Evolutionary conservation across 2,113 vertebrate species (phyloP), one percentile per base, ranked within the genome.

Genomic region (Emydura subglobosa): DNA sequence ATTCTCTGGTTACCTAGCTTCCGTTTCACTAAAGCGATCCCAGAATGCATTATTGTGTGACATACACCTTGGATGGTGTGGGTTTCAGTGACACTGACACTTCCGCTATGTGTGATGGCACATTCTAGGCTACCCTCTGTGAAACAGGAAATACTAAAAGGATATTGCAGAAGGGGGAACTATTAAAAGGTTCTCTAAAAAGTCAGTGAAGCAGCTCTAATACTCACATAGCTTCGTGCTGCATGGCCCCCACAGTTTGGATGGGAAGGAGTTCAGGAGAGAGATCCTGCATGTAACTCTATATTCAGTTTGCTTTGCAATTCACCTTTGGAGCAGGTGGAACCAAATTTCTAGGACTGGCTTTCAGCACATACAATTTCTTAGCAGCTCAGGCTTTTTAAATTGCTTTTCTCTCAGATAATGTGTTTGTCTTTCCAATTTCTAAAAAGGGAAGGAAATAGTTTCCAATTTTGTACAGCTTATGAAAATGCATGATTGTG

Each of bases 1-100:
- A 5, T 83, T 55, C 86, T 65, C 14, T 47, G 42, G 34, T 0
- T 0, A 47, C 3, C 34, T 0, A 0, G 42, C 3, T 83, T 1
- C 1, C 0, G 51, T 31, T 86, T 74, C 27, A 12, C 19, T 0
- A 0, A 12, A 0, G 3, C 8, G 55, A 53, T 61, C 17, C 21
- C 10, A 0, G 1, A 21, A 27, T 65, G 22, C 76, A n/a, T 7
- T 1, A 1, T 34, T 82, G 42, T 87, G 59, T 14, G 49, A 87
- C 59, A 34, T 85, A 12, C 74, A 47, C 51, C 51, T 53, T 49
- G 47, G 31, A 12, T 76, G 12, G 1, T 79, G 50, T n/a, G 10
- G 24, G 4, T 78, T 14, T 78, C 55, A 80, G 55, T 84, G 79
- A 57, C 74, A 55, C 81, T 27, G 39, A 47, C 25, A 78, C 21